Conservation (phyloP, 2,797 vertebrate species). For the Mus spretus region DNA sequence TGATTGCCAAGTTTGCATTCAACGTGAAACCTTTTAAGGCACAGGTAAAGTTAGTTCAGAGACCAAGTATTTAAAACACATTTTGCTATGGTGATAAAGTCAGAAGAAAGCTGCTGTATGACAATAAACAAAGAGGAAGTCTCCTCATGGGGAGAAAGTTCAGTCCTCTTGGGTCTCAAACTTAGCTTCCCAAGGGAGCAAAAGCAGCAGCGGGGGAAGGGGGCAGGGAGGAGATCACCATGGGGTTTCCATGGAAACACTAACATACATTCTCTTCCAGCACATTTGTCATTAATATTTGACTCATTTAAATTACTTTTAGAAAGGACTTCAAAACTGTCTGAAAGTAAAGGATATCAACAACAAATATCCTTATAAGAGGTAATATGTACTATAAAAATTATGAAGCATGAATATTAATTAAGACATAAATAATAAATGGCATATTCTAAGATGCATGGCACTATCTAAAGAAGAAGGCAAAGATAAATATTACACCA, state of each 20-base stretch:
- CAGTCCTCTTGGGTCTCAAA: background rate
- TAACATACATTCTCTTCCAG: slow-evolving; percentile 55
- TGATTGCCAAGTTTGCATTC: slow-evolving; percentile 41
- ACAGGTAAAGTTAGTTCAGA: slow-evolving; percentile 56
- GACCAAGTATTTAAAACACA: slow-evolving; percentile 30
- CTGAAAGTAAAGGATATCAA: slow-evolving; percentile 63
- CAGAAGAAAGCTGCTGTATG: background rate
- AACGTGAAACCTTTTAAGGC: slow-evolving; percentile 62
- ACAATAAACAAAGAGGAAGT: background rate
- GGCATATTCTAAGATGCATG: background rate
- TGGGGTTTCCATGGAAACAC: background rate
- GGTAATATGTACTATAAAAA: slow-evolving; percentile 52
- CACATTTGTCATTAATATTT: slow-evolving; percentile 75
- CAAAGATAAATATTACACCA: slow-evolving; percentile 38
- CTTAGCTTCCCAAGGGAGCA: background rate
- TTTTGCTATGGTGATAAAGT: slow-evolving; percentile 1
- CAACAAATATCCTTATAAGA: slow-evolving; percentile 59
- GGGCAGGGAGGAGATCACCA: background rate
- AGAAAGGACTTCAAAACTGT: slow-evolving; percentile 46
- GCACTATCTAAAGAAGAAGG: slow-evolving; percentile 1
- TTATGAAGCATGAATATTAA: slow-evolving; percentile 6
- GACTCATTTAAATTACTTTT: slow-evolving; percentile 51
- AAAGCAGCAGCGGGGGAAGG: background rate
- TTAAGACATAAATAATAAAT: slow-evolving; percentile 57
- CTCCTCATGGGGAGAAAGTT: background rate